phyloP scores from a whole-genome alignment of 1,140 invertebrate genomes.

The Ectropis grisescens region DNA sequence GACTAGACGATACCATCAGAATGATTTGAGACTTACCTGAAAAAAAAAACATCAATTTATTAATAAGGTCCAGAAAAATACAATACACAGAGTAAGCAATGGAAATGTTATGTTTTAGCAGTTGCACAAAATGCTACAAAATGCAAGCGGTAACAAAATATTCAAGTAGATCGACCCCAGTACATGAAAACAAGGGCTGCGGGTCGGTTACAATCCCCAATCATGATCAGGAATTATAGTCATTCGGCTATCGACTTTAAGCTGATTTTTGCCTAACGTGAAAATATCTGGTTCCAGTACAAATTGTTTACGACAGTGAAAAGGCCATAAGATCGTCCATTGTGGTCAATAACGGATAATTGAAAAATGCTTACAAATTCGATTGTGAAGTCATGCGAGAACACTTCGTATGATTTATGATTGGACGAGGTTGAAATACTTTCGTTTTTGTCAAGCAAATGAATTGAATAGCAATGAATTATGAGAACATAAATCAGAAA shows the following conservation, averaged over 20 bases:
- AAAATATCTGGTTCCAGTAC: conserved; percentile 14
- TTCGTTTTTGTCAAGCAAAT: conserved; percentile 1
- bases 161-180: conserved; percentile 31
- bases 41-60: too few species aligned
- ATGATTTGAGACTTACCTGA: too few species aligned
- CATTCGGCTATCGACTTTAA: conserved; percentile 3
- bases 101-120: conserved; percentile 30
- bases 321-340: conserved; percentile 41
- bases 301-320: conserved; percentile 43
- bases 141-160: conserved; percentile 30
- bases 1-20: too few species aligned
- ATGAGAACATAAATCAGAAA: not conserved
- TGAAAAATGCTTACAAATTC: conserved; percentile 55
- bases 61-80: too few species aligned
- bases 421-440: conserved; percentile 26
- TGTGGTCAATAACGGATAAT: conserved; percentile 59
- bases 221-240: too few species aligned
- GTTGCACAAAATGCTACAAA: conserved; percentile 17
- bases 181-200: conserved; percentile 19
- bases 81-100: too few species aligned
- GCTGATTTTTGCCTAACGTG: conserved; percentile 8
- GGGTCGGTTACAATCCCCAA: conserved; percentile 19
- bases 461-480: too few species aligned
- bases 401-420: conserved; percentile 45
- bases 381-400: conserved; percentile 42